A percentile compares a stretch with the other conserved stretches of the same genome.
These are phyloP conservation scores for Steinernema feltiae DNA, from an alignment of 1,140 invertebrate genomes.

Conservation along the genomic window DNA sequence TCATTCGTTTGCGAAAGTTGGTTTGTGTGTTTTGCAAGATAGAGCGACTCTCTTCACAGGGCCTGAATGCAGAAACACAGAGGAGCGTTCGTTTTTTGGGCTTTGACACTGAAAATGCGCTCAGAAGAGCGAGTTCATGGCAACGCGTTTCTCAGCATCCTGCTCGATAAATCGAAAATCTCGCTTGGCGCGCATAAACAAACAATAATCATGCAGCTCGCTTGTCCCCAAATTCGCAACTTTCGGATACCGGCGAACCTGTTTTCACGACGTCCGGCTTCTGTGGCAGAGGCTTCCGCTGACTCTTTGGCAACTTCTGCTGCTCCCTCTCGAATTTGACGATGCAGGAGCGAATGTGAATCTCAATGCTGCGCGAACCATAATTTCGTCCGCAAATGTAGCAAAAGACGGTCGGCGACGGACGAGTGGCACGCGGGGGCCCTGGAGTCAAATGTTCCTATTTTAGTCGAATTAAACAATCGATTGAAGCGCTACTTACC, in stretches of 20 bases:
- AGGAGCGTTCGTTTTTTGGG: no score
- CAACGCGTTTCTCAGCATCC: no score
- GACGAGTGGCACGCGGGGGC: constrained; percentile 27
- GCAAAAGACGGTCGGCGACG: constrained; percentile 65
- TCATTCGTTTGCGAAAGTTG: neutral
- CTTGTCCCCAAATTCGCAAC: neutral
- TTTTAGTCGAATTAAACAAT: neutral
- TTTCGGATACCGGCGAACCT: no score
- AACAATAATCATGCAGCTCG: no score
- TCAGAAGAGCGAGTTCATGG: no score
- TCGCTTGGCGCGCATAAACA: no score
- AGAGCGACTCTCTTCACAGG: no score
- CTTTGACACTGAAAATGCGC: no score
- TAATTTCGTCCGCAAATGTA: constrained; percentile 73
- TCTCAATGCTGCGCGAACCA: constrained; percentile 68
- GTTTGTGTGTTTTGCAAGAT: no score
- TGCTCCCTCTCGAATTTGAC: constrained; percentile 71
- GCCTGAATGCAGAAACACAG: no score
- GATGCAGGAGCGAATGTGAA: constrained; percentile 73
- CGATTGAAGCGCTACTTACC: neutral
- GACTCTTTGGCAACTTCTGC: constrained; percentile 64
- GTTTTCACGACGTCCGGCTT: constrained; percentile 64
- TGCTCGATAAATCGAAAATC: no score
- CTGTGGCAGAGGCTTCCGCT: constrained; percentile 64
- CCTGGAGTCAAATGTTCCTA: constrained; percentile 39